Percentiles rank a stretch among this genome's conserved stretches.
These are phyloP conservation scores for Acrocephalus arundinaceus DNA, from an alignment of 2,113 vertebrate genomes.

Conservation along the genomic window DNA sequence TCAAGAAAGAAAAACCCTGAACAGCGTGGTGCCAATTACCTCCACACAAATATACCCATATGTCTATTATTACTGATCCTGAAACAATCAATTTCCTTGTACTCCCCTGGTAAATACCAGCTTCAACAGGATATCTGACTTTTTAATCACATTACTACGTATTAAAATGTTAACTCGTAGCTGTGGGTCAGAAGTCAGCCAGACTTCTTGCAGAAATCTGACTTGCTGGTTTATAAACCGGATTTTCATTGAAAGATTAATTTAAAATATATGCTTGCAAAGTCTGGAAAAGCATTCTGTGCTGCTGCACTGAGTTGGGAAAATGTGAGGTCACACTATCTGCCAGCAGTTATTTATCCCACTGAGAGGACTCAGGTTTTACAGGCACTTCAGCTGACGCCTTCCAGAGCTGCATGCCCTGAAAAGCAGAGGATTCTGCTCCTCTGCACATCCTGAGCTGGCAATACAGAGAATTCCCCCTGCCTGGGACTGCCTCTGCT, in stretches of 20 bases:
- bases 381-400: background rate
- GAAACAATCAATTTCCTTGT: constrained; percentile 53
- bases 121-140: constrained; percentile 27
- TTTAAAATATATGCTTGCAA: background rate
- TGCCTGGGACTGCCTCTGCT: background rate
- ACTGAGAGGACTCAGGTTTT: background rate
- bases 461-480: background rate
- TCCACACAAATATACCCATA: constrained; percentile 15
- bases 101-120: constrained; percentile 50
- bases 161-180: constrained; percentile 51
- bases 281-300: background rate
- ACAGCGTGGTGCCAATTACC: constrained; percentile 50
- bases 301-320: background rate
- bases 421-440: background rate
- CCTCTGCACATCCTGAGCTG: background rate
- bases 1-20: constrained; percentile 38
- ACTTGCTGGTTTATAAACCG: background rate
- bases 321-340: background rate
- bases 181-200: background rate
- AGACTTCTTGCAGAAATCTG: background rate
- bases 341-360: background rate
- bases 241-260: constrained; percentile 3
- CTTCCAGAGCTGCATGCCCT: background rate
- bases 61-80: constrained; percentile 48
- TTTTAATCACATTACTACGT: constrained; percentile 46